phyloP scores from a whole-genome alignment of 2,113 vertebrate species.

The Phalacrocorax brasilianus region DNA sequence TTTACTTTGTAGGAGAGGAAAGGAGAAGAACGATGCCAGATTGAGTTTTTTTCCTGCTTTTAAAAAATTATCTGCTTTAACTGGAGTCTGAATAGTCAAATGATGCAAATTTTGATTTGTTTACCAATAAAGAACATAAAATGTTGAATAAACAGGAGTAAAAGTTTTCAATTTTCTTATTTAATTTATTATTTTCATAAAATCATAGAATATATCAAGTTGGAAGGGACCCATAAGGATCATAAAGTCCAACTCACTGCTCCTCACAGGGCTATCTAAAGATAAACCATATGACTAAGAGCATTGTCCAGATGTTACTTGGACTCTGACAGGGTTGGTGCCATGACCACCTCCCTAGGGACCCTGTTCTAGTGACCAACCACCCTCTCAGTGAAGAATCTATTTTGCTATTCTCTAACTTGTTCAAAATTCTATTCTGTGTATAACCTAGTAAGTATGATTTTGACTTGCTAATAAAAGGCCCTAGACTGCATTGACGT shows the following conservation, averaged over 20 bases:
- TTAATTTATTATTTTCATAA: neutral
- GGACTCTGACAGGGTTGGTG: neutral
- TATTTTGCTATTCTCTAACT: neutral
- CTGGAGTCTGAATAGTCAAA: neutral
- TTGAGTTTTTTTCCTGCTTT: neutral
- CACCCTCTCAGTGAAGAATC: neutral
- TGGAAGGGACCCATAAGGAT: neutral
- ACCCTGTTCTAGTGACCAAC: accelerated
- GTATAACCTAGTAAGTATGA: neutral
- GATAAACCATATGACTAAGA: neutral
- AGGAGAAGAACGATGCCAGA: neutral
- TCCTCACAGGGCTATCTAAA: neutral
- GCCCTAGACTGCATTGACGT: neutral
- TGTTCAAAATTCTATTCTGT: neutral
- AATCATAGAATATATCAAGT: neutral
- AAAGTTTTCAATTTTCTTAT: neutral
- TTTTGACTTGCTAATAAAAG: neutral
- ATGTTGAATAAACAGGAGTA: neutral
- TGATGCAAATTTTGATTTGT: neutral
- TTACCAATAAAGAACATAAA: neutral
- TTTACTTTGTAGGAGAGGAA: neutral
- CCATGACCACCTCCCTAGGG: neutral
- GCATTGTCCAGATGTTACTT: accelerated
- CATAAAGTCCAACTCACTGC: neutral
- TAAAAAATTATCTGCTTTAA: neutral